Conservation (phyloP, 2,113 vertebrate species). For the Pongo abelii region DNA sequence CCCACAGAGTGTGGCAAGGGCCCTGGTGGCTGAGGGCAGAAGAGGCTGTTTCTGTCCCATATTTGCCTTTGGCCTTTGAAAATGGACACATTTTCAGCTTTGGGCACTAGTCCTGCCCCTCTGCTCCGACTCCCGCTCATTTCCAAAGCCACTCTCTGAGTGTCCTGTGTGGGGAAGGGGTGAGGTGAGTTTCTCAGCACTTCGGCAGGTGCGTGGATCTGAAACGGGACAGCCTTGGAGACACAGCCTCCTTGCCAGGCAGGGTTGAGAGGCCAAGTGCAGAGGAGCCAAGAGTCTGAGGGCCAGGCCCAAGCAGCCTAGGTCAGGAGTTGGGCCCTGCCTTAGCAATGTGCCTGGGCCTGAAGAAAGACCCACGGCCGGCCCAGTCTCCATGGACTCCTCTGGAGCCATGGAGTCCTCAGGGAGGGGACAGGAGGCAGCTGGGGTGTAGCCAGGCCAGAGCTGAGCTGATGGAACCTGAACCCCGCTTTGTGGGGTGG, state of each 20-base stretch:
- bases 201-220: background rate
- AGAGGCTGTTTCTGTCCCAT: background rate
- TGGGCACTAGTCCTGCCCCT: background rate
- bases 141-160: background rate
- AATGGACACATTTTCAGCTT: background rate
- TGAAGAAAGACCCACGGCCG: background rate
- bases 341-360: background rate
- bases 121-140: background rate
- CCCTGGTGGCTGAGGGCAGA: background rate
- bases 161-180: background rate
- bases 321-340: background rate
- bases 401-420: background rate
- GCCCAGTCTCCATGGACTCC: accelerated
- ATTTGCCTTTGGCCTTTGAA: background rate
- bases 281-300: background rate
- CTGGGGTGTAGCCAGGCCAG: background rate
- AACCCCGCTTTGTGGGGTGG: background rate
- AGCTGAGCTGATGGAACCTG: background rate
- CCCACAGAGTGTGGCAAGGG: background rate
- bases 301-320: background rate
- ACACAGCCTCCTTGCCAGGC: background rate
- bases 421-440: background rate
- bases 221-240: background rate
- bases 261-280: background rate
- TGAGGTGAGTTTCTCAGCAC: background rate